A percentile compares a stretch with the other conserved stretches of the same genome.
Conservation (phyloP, 2,888 invertebrate species). For the Tipula helvola region DNA sequence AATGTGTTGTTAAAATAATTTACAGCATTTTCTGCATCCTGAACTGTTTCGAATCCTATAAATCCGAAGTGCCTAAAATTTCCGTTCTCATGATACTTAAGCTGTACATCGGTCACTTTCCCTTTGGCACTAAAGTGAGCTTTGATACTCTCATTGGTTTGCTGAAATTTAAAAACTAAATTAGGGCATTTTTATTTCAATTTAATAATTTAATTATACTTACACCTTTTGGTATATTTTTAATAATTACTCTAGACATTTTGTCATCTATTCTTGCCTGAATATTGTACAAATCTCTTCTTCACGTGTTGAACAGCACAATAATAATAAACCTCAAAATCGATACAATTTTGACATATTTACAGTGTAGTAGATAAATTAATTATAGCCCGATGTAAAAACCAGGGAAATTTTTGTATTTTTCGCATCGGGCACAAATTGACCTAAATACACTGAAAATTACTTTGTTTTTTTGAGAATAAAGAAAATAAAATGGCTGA, state of each 20-base stretch:
- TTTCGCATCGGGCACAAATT: background rate
- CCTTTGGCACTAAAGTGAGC: constrained; percentile 69
- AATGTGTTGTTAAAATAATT: constrained; percentile 73
- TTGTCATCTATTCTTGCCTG: background rate
- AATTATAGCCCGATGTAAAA: background rate
- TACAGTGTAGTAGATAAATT: background rate
- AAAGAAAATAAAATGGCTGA: constrained; percentile 17
- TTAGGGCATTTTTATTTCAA: background rate
- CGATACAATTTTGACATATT: background rate
- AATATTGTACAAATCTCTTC: background rate
- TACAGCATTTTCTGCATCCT: constrained; percentile 65
- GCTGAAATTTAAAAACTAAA: constrained; percentile 39
- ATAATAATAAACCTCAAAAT: background rate
- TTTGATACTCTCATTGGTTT: constrained; percentile 62
- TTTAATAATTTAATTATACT: constrained; percentile 25
- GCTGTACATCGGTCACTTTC: constrained; percentile 80
- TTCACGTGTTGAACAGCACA: background rate
- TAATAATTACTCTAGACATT: constrained; percentile 84
- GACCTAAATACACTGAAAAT: constrained; percentile 8
- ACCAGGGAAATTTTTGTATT: background rate
- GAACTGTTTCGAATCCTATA: constrained; percentile 73
- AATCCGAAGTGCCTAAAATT: constrained; percentile 90
- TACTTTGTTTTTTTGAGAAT: constrained; percentile 7
- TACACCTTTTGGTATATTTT: constrained; percentile 81
- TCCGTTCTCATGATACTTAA: constrained; percentile 86